Conservation (phyloP, 2,888 invertebrate genomes). For the Drosophila testacea region DNA sequence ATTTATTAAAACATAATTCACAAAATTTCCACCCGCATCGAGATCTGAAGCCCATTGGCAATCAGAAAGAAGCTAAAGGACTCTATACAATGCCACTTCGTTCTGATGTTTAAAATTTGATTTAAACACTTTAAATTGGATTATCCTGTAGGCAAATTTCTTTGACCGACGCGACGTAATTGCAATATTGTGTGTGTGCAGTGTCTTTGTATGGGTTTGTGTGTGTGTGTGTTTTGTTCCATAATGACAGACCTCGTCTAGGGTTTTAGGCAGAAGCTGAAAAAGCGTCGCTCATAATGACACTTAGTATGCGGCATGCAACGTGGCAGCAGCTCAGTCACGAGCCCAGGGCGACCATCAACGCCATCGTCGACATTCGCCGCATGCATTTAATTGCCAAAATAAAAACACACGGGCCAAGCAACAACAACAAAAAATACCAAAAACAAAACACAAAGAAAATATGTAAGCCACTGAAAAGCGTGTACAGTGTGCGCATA, state of each 20-base stretch:
- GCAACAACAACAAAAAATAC: slow-evolving; percentile 39
- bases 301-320: slow-evolving; percentile 84
- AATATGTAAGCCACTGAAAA: slow-evolving; percentile 60
- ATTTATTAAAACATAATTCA: slow-evolving; percentile 83
- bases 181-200: slow-evolving; percentile 65
- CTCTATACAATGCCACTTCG: slow-evolving; percentile 68
- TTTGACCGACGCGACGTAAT: slow-evolving; percentile 73
- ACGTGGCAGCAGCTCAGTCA: slow-evolving; percentile 73
- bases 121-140: slow-evolving; percentile 85
- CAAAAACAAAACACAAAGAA: slow-evolving; percentile 40
- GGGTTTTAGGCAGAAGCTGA: slow-evolving; percentile 47
- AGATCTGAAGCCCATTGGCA: slow-evolving; percentile 32
- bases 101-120: slow-evolving; percentile 83
- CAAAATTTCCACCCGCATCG: slow-evolving; percentile 68
- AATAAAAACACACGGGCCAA: slow-evolving; percentile 72
- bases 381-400: slow-evolving; percentile 84
- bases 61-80: slow-evolving; percentile 34
- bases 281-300: slow-evolving; percentile 80
- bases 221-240: slow-evolving; percentile 32
- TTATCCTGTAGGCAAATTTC: slow-evolving; percentile 83
- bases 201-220: slow-evolving; percentile 7
- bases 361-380: slow-evolving; percentile 79
- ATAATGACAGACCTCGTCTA: slow-evolving; percentile 75
- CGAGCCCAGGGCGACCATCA: slow-evolving; percentile 74
- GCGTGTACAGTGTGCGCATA: slow-evolving; percentile 73